Percentiles rank a stretch among this genome's conserved stretches.
Conservation (phyloP, 2,888 invertebrate genomes). For the Liodrosophila aerea region DNA sequence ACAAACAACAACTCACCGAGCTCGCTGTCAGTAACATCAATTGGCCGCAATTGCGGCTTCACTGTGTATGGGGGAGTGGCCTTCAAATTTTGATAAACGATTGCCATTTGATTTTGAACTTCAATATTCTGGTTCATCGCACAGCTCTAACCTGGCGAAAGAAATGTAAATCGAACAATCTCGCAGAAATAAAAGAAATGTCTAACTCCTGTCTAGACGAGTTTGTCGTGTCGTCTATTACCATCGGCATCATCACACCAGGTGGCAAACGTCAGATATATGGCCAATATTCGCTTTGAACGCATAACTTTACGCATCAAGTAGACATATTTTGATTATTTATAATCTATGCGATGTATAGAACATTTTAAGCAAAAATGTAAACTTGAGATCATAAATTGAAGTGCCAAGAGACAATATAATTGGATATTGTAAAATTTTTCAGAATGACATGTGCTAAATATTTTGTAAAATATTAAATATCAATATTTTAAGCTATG, state of each 20-base stretch:
- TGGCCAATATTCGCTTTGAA: constrained; percentile 30
- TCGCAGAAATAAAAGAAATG: constrained; percentile 26
- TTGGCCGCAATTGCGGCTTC: constrained; percentile 6
- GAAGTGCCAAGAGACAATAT: too few species aligned
- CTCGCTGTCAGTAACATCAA: not conserved
- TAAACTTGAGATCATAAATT: constrained; percentile 5
- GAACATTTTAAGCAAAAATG: constrained; percentile 12
- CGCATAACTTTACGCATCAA: constrained; percentile 8
- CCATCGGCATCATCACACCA: constrained; percentile 44
- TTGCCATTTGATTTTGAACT: constrained; percentile 34
- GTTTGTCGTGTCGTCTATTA: constrained; percentile 20
- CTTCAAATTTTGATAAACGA: constrained; percentile 23
- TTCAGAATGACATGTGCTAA: too few species aligned
- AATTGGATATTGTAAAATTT: too few species aligned
- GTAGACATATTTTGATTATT: constrained; percentile 5
- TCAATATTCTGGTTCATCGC: constrained; percentile 53
- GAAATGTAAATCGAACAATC: constrained; percentile 58
- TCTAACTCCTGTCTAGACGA: constrained; percentile 63
- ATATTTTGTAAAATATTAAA: too few species aligned
- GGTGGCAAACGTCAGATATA: constrained; percentile 56
- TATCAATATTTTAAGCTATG: too few species aligned
- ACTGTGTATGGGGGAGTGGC: not conserved
- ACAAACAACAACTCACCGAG: constrained; percentile 9
- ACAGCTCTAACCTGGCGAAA: constrained; percentile 24
- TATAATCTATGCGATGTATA: constrained; percentile 5